Evolutionary conservation across 2,888 invertebrate species (phyloP).

Genomic region (Scrobipalpa costella): DNA sequence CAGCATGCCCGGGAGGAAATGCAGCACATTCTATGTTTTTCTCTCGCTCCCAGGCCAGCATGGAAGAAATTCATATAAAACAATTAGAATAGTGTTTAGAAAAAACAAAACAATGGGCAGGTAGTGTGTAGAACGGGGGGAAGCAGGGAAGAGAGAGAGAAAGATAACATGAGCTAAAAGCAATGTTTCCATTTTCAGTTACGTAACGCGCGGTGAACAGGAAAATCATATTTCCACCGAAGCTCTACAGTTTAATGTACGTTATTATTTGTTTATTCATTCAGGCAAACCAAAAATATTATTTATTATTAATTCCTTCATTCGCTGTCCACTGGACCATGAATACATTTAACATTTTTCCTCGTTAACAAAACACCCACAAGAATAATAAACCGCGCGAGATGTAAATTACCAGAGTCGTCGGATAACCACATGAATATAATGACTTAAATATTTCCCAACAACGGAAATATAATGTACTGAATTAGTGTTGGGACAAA

Average conservation of each 20-base stretch:
- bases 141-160: slow-evolving; percentile 31
- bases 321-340: neutral
- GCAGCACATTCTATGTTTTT: too few species aligned
- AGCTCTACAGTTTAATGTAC: slow-evolving; percentile 1
- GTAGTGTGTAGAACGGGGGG: neutral
- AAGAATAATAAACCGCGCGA: slow-evolving; percentile 12
- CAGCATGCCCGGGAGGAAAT: too few species aligned
- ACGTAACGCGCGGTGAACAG: too few species aligned
- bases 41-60: too few species aligned
- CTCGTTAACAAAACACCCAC: slow-evolving; percentile 21
- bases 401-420: slow-evolving; percentile 20
- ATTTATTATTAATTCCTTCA: slow-evolving; percentile 5
- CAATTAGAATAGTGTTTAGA: slow-evolving; percentile 31
- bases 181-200: slow-evolving; percentile 52
- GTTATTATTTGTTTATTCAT: slow-evolving; percentile 1
- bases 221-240: slow-evolving; percentile 19
- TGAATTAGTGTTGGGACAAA: slow-evolving; percentile 45
- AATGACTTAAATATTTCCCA: slow-evolving; percentile 31
- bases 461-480: slow-evolving; percentile 52
- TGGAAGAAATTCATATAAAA: too few species aligned
- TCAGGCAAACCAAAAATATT: neutral
- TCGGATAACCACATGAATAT: slow-evolving; percentile 23
- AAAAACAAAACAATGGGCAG: slow-evolving; percentile 11
- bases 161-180: slow-evolving; percentile 48
- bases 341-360: slow-evolving; percentile 14